A percentile compares a stretch with the other conserved stretches of the same genome.
phyloP scores from a whole-genome alignment of 2,113 vertebrate genomes.

The Cricetomys ansorgei region DNA sequence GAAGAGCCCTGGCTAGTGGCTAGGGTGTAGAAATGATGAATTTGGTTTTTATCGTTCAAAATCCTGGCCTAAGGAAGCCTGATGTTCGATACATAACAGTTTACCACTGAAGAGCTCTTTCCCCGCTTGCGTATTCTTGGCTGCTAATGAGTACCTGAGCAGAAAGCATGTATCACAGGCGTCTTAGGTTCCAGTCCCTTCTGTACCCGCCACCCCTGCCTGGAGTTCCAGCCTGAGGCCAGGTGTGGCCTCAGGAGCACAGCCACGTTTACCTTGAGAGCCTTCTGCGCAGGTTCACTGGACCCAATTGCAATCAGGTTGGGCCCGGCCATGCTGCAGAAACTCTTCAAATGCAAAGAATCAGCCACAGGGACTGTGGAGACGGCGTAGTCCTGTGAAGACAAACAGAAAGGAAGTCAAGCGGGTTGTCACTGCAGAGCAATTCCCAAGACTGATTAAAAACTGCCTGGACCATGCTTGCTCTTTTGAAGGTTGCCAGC shows the following conservation, averaged over 20 bases:
- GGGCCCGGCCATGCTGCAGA: constrained; percentile 99
- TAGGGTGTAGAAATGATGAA: background rate
- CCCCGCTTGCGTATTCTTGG: background rate
- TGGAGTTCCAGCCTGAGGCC: background rate
- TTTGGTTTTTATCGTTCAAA: background rate
- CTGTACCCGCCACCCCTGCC: background rate
- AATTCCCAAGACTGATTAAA: constrained; percentile 61
- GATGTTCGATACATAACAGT: background rate
- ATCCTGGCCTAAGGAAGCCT: background rate
- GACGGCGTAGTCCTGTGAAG: constrained; percentile 93
- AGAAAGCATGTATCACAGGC: background rate
- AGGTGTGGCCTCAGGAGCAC: background rate
- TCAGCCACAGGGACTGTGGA: constrained; percentile 94
- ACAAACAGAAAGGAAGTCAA: constrained; percentile 70
- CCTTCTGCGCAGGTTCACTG: constrained; percentile 96
- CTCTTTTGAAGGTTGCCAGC: background rate
- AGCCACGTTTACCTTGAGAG: constrained; percentile 92
- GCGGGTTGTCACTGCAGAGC: constrained; percentile 29
- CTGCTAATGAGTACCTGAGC: background rate
- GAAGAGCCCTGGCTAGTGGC: background rate
- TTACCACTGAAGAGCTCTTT: background rate
- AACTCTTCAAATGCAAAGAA: constrained; percentile 95
- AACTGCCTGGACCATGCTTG: constrained; percentile 22
- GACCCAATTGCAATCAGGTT: constrained; percentile 96
- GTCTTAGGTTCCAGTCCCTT: background rate